A percentile compares a stretch with the other conserved stretches of the same genome.
Evolutionary conservation across 2,797 vertebrate species (phyloP).

Genomic region (Sebastes minor): DNA sequence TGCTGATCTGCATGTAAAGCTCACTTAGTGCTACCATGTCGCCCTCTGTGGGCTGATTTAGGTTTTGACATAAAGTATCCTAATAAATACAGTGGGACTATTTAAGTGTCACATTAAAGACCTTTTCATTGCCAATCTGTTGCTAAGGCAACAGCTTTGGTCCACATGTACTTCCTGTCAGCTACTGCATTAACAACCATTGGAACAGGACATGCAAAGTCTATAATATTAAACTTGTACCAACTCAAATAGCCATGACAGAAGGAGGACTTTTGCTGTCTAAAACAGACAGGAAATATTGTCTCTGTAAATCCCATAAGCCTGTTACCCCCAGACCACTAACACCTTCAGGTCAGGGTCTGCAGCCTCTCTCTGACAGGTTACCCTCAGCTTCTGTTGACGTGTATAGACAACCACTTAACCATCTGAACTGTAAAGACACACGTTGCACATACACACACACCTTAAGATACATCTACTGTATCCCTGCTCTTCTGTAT

Average conservation of each 20-base stretch:
- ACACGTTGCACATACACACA: neutral
- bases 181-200: no score
- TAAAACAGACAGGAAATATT: constrained; percentile 27
- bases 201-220: no score
- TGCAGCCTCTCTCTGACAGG: neutral
- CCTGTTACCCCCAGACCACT: constrained; percentile 18
- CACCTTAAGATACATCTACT: neutral
- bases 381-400: neutral
- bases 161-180: no score
- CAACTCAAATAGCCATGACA: neutral
- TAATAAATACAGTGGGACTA: neutral
- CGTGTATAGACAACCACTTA: neutral
- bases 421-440: neutral
- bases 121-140: no score
- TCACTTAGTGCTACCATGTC: constrained; percentile 51
- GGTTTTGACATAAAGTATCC: neutral
- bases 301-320: constrained; percentile 29
- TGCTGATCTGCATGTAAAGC: neutral
- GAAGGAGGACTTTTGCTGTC: neutral
- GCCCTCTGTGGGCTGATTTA: constrained; percentile 74
- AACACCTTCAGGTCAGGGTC: neutral
- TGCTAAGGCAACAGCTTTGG: no score
- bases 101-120: neutral
- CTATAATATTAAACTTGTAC: neutral
- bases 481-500: neutral